Conservation (phyloP, 2,113 vertebrate genomes). For the Forbesichthys agassizii region DNA sequence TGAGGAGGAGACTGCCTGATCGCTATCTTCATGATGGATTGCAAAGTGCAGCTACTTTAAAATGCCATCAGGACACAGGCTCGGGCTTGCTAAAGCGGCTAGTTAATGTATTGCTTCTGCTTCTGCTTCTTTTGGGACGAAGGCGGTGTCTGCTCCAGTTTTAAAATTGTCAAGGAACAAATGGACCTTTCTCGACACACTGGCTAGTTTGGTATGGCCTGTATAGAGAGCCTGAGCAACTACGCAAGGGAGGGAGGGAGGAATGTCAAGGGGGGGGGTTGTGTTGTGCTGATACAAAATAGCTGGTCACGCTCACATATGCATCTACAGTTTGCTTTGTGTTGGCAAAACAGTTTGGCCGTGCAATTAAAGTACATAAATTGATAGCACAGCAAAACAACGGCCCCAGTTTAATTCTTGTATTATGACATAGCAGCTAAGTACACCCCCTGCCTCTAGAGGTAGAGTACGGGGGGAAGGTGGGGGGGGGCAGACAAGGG, state of each 20-base stretch:
- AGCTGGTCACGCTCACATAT: slow-evolving; percentile 14
- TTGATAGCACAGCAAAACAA: slow-evolving; percentile 69
- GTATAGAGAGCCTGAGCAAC: not conserved
- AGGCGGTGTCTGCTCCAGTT: slow-evolving; percentile 58
- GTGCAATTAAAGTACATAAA: slow-evolving; percentile 72
- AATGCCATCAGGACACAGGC: slow-evolving; percentile 62
- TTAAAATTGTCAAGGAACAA: slow-evolving; percentile 47
- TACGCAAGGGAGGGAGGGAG: not conserved
- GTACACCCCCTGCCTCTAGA: slow-evolving; percentile 63
- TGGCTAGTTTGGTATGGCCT: not conserved
- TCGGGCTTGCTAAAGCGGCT: slow-evolving; percentile 44
- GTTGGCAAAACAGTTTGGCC: slow-evolving; percentile 50
- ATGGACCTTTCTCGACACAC: slow-evolving; percentile 15
- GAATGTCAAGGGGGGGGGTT: too few relatives aligned
- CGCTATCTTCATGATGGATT: slow-evolving; percentile 77
- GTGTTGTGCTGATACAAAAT: slow-evolving; percentile 9
- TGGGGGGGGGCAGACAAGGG: too few relatives aligned
- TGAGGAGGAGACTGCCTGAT: slow-evolving; percentile 56
- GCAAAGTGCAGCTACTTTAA: slow-evolving; percentile 59
- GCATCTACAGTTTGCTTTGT: slow-evolving; percentile 28
- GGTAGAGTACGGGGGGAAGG: slow-evolving; percentile 55
- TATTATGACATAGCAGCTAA: slow-evolving; percentile 70
- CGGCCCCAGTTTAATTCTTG: slow-evolving; percentile 69
- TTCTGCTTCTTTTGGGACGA: slow-evolving; percentile 34
- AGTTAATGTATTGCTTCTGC: slow-evolving; percentile 42